Evolutionary conservation across 2,113 vertebrate genomes (phyloP), one percentile per base, ranked within the genome.

Genomic region (Xiphophorus maculatus): DNA sequence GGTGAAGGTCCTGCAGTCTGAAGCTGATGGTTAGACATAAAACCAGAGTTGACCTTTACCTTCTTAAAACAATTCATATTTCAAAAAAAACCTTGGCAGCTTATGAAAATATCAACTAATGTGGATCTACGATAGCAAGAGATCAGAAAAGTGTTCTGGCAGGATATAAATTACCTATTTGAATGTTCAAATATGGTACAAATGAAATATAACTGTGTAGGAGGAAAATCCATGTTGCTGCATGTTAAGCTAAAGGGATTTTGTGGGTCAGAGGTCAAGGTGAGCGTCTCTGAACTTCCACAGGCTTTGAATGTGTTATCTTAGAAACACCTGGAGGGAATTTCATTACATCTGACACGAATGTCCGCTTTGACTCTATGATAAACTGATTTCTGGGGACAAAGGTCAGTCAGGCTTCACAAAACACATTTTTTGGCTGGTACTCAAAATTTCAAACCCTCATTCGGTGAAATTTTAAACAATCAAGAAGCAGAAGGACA

Each of bases 271-370:
- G 19, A 62, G 33, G 27, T 62, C 35, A 66, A 37, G 25, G 33
- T 66, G 64, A 66, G 25, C 15, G 4, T 27, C 14, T 61, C 33
- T 37, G 10, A 13, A 15, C 22, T 27, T 35, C 17, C 13, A 11
- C 35, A 5, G 13, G 3, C 35, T 37, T n/a, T 37, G 54, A 40
- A 37, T 28, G 33, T 4, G n/a, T 62, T 29, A 42, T 62, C 35
- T 60, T 62, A 8, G 32, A 1, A 40, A 65, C 44, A 54, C 33
- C 11, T 65, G 69, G 62, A 71, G 22, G 62, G 32, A 58, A 37
- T 77, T 71, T 37, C 35, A 30, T 42, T 37, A 58, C 69, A 71
- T 40, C 69, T 71, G 32, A 35, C 12, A 60, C 32, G 19, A 27
- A 71, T 5, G 48, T 54, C 19, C 5, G 13, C 61, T 58, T 1